Percentiles rank a stretch among this genome's conserved stretches.
These are phyloP conservation scores for Urocynchramus pylzowi DNA, from an alignment of 2,113 vertebrate genomes.

Conservation along the genomic window DNA sequence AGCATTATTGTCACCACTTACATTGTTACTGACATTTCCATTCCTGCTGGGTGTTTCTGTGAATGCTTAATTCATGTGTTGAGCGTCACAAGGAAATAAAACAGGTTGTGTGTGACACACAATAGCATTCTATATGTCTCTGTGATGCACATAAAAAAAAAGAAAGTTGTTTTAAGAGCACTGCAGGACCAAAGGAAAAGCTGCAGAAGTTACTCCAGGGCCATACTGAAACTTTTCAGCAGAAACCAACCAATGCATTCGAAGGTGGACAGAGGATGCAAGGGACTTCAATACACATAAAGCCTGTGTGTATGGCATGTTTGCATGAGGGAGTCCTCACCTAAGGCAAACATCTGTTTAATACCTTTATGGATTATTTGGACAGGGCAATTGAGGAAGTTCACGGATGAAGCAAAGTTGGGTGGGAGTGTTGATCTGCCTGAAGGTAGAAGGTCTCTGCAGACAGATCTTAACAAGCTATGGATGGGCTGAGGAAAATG, in stretches of 20 bases:
- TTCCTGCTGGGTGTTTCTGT: not conserved
- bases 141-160: not conserved
- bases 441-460: not conserved
- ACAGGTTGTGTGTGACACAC: accelerated
- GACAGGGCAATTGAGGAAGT: not conserved
- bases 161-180: not conserved
- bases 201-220: not conserved
- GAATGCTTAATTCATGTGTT: not conserved
- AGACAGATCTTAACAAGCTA: not conserved
- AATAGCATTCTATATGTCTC: not conserved
- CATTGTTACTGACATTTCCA: not conserved
- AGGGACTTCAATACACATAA: not conserved
- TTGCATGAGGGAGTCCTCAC: not conserved
- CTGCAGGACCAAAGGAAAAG: not conserved
- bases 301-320: not conserved
- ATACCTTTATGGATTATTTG: not conserved
- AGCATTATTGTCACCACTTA: not conserved
- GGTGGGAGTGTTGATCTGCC: not conserved
- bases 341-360: not conserved
- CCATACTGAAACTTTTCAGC: not conserved
- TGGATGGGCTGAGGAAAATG: not conserved
- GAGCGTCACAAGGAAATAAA: not conserved
- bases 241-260: not conserved
- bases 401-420: not conserved
- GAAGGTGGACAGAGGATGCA: not conserved